phyloP scores from a whole-genome alignment of 2,797 vertebrate genomes.

The Melanotaenia maccullochi region DNA sequence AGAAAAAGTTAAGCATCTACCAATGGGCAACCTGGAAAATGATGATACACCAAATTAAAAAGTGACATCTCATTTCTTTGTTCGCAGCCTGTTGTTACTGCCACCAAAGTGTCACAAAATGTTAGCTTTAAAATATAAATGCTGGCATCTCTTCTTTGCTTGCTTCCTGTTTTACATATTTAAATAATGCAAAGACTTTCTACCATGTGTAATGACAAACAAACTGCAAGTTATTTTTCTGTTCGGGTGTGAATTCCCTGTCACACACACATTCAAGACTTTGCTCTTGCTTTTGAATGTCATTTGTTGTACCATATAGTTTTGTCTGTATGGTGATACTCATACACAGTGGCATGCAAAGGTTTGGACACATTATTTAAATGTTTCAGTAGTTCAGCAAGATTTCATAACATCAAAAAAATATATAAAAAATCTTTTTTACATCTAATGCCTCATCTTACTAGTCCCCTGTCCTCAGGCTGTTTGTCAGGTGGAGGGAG shows the following conservation, averaged over 20 bases:
- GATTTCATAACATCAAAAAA: background rate
- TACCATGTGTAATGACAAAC: background rate
- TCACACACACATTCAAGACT: background rate
- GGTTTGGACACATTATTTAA: background rate
- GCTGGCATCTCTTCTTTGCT: background rate
- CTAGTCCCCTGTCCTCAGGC: constrained; percentile 25
- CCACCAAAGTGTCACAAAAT: background rate
- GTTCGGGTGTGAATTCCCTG: background rate
- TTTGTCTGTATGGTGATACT: no score
- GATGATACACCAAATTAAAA: background rate
- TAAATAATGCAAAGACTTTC: constrained; percentile 5
- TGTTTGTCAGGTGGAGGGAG: constrained; percentile 37
- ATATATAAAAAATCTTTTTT: background rate
- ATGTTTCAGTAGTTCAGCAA: background rate
- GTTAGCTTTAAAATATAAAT: background rate
- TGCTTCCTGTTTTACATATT: background rate
- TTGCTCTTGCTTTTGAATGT: background rate
- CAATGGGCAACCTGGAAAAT: constrained; percentile 6
- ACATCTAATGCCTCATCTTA: constrained; percentile 22
- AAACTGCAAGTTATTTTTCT: constrained; percentile 2
- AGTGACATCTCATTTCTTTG: background rate
- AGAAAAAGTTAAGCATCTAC: no score
- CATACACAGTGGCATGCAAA: no score
- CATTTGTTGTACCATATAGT: background rate
- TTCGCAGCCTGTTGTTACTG: background rate